These are phyloP conservation scores for Laticauda colubrina DNA, from an alignment of 2,113 vertebrate species.

Conservation along the genomic window DNA sequence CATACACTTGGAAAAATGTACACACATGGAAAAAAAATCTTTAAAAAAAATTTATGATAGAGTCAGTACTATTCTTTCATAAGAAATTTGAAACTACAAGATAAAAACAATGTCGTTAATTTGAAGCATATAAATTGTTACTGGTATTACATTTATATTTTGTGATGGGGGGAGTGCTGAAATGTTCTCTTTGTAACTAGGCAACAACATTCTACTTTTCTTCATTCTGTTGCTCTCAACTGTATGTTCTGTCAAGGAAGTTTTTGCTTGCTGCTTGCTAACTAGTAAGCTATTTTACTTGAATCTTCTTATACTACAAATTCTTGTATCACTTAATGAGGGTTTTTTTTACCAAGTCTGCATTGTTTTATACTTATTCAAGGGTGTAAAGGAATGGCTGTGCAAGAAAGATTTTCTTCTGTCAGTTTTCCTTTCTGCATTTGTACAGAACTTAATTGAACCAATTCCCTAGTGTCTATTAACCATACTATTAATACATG, in stretches of 20 bases:
- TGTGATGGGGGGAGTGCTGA: neutral
- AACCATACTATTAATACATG: constrained; percentile 4
- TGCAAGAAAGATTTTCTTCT: constrained; percentile 1
- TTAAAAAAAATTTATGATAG: constrained; percentile 13
- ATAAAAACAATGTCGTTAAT: neutral
- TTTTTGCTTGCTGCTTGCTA: neutral
- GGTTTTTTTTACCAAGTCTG: neutral
- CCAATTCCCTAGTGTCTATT: neutral
- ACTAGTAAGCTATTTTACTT: neutral
- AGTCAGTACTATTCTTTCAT: neutral
- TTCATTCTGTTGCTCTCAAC: neutral
- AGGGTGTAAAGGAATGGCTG: neutral
- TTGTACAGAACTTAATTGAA: neutral
- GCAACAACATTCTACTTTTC: neutral
- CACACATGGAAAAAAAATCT: no score
- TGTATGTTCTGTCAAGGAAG: neutral
- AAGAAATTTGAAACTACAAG: neutral
- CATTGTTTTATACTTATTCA: neutral
- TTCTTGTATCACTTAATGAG: neutral
- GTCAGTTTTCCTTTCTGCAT: neutral
- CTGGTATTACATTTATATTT: neutral
- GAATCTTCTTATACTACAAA: neutral
- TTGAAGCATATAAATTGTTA: neutral
- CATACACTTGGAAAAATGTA: no score
- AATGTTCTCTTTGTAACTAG: neutral